phyloP scores from a whole-genome alignment of 2,888 invertebrate genomes.

The Ormia ochracea region DNA sequence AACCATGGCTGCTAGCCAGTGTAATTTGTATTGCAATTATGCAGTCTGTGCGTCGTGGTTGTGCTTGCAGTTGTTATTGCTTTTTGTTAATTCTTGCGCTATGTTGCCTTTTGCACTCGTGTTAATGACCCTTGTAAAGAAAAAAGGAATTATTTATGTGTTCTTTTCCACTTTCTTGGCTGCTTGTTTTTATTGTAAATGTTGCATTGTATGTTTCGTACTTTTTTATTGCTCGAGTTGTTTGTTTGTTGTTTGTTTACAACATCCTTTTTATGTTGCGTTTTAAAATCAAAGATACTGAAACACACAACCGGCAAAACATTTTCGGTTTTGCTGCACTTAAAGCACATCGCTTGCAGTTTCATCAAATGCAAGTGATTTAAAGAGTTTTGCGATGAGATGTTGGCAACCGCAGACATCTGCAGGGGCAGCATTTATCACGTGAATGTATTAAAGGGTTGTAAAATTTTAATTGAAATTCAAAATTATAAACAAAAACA shows the following conservation, averaged over 20 bases:
- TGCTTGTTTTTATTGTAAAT: conserved; percentile 39
- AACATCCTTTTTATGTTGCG: conserved; percentile 38
- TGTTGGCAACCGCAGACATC: neutral
- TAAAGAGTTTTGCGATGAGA: neutral
- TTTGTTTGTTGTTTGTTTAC: conserved; percentile 23
- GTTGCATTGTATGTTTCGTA: conserved; percentile 34
- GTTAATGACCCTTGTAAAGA: conserved; percentile 57
- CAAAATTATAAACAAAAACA: no score
- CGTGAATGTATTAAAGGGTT: neutral
- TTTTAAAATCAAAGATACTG: conserved; percentile 6
- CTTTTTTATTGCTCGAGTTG: conserved; percentile 16
- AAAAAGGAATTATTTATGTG: conserved; percentile 49
- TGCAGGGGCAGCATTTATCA: neutral
- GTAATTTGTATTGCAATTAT: conserved; percentile 20
- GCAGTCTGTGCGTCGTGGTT: conserved; percentile 15
- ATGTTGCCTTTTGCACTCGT: conserved; percentile 56
- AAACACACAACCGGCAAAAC: conserved; percentile 11
- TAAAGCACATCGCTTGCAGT: conserved; percentile 9
- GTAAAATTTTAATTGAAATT: neutral
- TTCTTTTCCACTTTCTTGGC: conserved; percentile 8
- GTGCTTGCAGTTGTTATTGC: conserved; percentile 37
- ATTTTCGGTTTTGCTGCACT: neutral
- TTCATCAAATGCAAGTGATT: conserved; percentile 1
- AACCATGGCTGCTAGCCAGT: conserved; percentile 7
- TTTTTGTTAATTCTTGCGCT: conserved; percentile 38